Evolutionary conservation across 2,797 vertebrate species (phyloP), one percentile per base, ranked within the genome.

Genomic region (Lepus oiostolus): DNA sequence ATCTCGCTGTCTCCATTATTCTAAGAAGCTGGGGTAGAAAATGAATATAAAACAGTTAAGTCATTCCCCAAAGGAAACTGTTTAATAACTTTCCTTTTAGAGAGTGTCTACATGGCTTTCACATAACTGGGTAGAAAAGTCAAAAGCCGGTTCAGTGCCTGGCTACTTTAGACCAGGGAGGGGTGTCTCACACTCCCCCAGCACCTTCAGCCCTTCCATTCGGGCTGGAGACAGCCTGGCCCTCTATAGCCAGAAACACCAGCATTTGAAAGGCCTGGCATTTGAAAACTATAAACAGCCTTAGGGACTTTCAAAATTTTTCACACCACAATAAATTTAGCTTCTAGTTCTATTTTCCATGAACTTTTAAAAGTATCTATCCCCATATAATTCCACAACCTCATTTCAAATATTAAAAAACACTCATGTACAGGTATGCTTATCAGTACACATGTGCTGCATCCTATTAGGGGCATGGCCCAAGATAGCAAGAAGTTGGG

Each of bases 21-120:
- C 82, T 86, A 86, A 86, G 85, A 32, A 90, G n/a, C 35, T 42
- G 13, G 10, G 17, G 38, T 68, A 74, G n/a, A 81, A 96, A 93
- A 88, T 91, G 90, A 97, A 87, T 93, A 94, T 85, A 87, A 95
- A 95, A 94, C 65, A 86, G 47, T 85, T 74, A 91, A 83, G 68
- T 84, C 82, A 94, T 71, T 95, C 76, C 75, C 71, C 12, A 60
- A 94, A 92, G 90, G 88, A 95, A 95, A 76, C 9, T 54, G 5
- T 54, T 94, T 71, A 85, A 28, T 91, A 72, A 79, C 65, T 82
- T 97, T 85, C 58, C 54, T 88, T 93, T 62, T 75, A 85, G 87
- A 93, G 0, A 52, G 47, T 82, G 47, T 91, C 93, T 81, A 68
- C 47, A 32, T 28, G 58, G 60, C 72, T 92, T 80, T 72, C 79